Conservation (phyloP, 2,113 vertebrate genomes). For the Pangasianodon hypophthalmus region DNA sequence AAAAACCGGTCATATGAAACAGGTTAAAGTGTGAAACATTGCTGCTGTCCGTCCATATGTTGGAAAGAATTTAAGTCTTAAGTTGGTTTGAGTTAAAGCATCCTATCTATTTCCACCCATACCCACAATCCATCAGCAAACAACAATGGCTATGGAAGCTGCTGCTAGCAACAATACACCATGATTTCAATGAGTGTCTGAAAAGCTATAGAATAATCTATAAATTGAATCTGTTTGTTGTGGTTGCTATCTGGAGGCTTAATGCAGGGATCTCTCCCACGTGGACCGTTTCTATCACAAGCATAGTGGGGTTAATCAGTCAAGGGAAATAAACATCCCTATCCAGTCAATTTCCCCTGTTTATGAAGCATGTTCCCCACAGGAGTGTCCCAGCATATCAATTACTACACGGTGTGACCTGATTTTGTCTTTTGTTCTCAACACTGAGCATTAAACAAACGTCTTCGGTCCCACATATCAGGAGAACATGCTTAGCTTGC, state of each 20-base stretch:
- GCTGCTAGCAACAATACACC: not conserved
- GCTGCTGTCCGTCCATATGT: slow-evolving; percentile 62
- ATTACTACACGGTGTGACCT: slow-evolving; percentile 52
- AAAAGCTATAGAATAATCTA: slow-evolving; percentile 36
- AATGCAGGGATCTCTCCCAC: slow-evolving; percentile 29
- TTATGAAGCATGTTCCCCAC: slow-evolving; percentile 49
- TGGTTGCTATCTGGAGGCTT: slow-evolving; percentile 34
- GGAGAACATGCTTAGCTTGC: slow-evolving; percentile 33
- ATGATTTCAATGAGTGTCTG: not conserved
- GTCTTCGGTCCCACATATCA: not conserved
- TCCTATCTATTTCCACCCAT: slow-evolving; percentile 32
- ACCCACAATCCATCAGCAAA: slow-evolving; percentile 19
- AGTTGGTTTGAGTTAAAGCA: slow-evolving; percentile 54
- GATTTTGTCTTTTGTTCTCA: slow-evolving; percentile 51
- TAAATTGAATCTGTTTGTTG: slow-evolving; percentile 42
- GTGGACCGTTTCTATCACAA: slow-evolving; percentile 28
- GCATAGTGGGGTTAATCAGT: slow-evolving; percentile 48
- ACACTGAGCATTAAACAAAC: slow-evolving; percentile 12
- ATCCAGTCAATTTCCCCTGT: slow-evolving; percentile 54
- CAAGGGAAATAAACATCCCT: slow-evolving; percentile 55
- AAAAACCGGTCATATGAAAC: slow-evolving; percentile 63
- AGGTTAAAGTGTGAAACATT: slow-evolving; percentile 66
- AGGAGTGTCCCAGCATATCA: slow-evolving; percentile 55
- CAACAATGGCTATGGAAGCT: slow-evolving; percentile 2
- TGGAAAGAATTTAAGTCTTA: slow-evolving; percentile 59